Evolutionary conservation across 2,888 invertebrate genomes (phyloP).

Genomic region (Thereva unica): DNA sequence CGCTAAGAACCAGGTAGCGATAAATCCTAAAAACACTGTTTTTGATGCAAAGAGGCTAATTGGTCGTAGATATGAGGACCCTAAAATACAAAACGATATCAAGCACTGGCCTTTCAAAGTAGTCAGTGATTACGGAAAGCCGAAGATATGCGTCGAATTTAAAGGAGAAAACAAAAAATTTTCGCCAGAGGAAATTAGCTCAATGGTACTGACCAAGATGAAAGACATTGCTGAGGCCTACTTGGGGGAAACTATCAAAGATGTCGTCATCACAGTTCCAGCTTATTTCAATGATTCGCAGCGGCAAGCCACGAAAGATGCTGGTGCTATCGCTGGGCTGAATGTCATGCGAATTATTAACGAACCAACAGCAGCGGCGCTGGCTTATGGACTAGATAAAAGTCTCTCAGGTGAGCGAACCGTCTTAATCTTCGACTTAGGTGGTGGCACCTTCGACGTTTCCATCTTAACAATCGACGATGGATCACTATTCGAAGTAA

Average conservation of each 20-base stretch:
- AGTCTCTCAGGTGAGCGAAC: constrained; percentile 77
- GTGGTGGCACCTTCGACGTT: constrained; percentile 90
- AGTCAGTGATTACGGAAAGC: constrained; percentile 77
- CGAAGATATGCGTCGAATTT: constrained; percentile 81
- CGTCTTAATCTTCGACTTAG: constrained; percentile 64
- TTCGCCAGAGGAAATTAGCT: constrained; percentile 90
- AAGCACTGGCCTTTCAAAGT: constrained; percentile 96
- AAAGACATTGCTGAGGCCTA: constrained; percentile 86
- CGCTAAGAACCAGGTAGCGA: constrained; percentile 84
- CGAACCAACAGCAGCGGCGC: constrained; percentile 88
- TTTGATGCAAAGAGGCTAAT: constrained; percentile 95
- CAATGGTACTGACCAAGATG: constrained; percentile 93
- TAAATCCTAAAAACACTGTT: constrained; percentile 90
- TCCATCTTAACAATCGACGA: constrained; percentile 92
- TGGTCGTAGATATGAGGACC: constrained; percentile 87
- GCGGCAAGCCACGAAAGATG: constrained; percentile 88
- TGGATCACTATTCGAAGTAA: constrained; percentile 84
- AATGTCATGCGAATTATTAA: constrained; percentile 88
- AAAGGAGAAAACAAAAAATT: constrained; percentile 88
- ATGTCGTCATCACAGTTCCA: constrained; percentile 85
- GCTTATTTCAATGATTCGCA: constrained; percentile 88
- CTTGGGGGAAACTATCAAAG: constrained; percentile 77
- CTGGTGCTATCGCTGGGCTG: constrained; percentile 84
- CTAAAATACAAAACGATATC: constrained; percentile 89
- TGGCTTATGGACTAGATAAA: constrained; percentile 86